A percentile compares a stretch with the other conserved stretches of the same genome.
phyloP scores from a whole-genome alignment of 2,888 invertebrate genomes.

The Tiliacea aurago region DNA sequence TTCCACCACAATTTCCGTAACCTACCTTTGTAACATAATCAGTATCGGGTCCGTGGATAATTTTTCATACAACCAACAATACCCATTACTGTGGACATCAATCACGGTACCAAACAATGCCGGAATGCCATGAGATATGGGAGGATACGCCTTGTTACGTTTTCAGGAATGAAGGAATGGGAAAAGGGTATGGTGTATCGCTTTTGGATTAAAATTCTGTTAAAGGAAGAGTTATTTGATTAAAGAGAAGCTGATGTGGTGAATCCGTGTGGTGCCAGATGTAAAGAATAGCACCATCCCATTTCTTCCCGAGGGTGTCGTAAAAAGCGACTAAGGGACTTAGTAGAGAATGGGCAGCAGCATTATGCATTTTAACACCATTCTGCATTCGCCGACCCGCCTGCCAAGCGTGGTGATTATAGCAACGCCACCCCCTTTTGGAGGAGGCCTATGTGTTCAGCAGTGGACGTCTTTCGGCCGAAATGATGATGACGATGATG shows the following conservation, averaged over 20 bases:
- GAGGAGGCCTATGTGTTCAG: too few species aligned
- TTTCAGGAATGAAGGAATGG: background rate
- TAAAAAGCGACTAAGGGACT: too few species aligned
- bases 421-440: too few species aligned
- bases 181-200: background rate
- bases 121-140: conserved; percentile 39
- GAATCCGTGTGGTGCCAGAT: too few species aligned
- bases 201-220: background rate
- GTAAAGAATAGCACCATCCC: too few species aligned
- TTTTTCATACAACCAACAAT: conserved; percentile 48
- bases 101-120: conserved; percentile 44
- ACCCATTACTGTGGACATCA: conserved; percentile 46
- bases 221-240: background rate
- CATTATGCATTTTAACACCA: too few species aligned
- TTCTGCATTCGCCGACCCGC: too few species aligned
- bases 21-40: conserved; percentile 11
- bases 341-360: too few species aligned
- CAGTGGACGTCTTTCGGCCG: too few species aligned
- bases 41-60: conserved; percentile 30
- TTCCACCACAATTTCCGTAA: background rate
- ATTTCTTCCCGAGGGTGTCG: too few species aligned
- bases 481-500: too few species aligned
- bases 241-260: background rate
- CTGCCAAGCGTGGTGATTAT: too few species aligned
- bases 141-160: conserved; percentile 11